Conservation (phyloP, 2,113 vertebrate genomes). For the Megaceryle maxima region DNA sequence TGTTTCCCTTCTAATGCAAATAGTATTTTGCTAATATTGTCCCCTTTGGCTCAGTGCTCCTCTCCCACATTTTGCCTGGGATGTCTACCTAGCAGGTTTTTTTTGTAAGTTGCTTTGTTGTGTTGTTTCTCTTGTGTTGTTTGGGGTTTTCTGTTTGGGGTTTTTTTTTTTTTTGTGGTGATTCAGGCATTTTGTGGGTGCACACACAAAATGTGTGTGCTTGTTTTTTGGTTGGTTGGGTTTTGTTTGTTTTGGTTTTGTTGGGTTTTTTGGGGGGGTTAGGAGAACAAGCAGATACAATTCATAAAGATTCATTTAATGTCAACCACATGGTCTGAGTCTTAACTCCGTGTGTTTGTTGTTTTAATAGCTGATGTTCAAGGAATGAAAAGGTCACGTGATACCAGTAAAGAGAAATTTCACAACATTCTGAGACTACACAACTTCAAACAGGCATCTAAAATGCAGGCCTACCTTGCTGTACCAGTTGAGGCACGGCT, state of each 20-base stretch:
- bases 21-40: not conserved
- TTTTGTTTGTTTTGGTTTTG: not conserved
- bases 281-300: not conserved
- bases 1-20: not conserved
- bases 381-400: constrained; percentile 7
- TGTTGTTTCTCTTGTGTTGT: not conserved
- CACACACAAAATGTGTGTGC: too few relatives aligned
- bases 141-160: too few relatives aligned
- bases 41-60: not conserved
- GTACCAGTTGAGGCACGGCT: constrained; percentile 99
- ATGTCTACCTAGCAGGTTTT: not conserved
- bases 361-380: not conserved
- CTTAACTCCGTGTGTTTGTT: not conserved
- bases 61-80: not conserved
- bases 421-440: not conserved
- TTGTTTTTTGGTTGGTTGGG: not conserved
- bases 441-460: constrained; percentile 16
- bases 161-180: not conserved
- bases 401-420: not conserved
- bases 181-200: not conserved
- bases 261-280: too few relatives aligned
- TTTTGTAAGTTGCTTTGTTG: not conserved
- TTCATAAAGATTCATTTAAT: not conserved
- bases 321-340: not conserved
- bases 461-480: constrained; percentile 90